Evolutionary conservation across 37 sponge, comb jelly and placozoan species (phyloP), one percentile per base, ranked within the genome.

Genomic region (Crambe crambe): DNA sequence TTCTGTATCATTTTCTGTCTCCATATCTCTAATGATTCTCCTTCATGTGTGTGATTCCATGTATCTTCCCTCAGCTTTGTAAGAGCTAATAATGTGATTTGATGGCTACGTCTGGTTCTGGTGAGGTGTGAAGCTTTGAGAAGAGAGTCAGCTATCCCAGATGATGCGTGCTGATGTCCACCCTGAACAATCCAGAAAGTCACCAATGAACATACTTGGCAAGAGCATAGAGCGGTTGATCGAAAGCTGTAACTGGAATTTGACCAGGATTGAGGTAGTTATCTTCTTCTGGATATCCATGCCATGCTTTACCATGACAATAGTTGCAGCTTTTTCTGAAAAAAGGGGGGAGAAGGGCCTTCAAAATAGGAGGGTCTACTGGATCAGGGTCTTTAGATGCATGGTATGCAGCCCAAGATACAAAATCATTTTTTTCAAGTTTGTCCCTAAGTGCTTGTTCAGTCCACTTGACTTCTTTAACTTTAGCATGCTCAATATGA

Each of bases 151-250:
- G 54, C 54, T 51, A 51, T 51, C 54, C 54, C 54, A 51, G 15
- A 51, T 51, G 54, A 51, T 9, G 54, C 9, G 15, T 18, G 54
- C 54, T 51, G 54, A 51, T 51, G 54, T 51, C 54, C 54, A 51
- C 9, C 54, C 54, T 51, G 54, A 51, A 51, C 9, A 51, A 15
- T 51, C 54, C 15, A 15, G 54, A 9, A 9, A 51, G 54, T 15
- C 9, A 51, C 54, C 54, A 51, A 18, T 51, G 54, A 51, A 51
- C 54, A 51, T 51, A 51, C 54, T 51, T 51, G 15, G 54, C 54
- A 51, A 51, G 54, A 51, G 54, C 54, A 51, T 51, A 51, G 54
- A 51, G 54, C n/a, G n/a, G n/a, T n/a, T n/a, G n/a, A n/a, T n/a
- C n/a, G n/a, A n/a, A n/a, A n/a, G n/a, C n/a, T n/a, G 54, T 51